Conservation (phyloP, 2,113 vertebrate genomes). For the Crotalus viridis region DNA sequence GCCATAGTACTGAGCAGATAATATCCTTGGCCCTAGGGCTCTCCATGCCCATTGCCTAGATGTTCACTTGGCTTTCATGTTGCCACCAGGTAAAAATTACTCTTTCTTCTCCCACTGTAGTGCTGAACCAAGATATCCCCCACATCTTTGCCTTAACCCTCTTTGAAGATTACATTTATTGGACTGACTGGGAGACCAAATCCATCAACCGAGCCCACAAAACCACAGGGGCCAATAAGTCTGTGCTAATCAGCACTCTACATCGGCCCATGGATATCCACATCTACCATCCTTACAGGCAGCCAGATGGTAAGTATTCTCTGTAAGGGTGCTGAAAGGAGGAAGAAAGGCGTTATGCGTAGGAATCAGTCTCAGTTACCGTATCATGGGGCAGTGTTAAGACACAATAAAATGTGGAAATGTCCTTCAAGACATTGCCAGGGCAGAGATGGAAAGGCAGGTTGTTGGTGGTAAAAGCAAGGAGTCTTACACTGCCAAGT, state of each 20-base stretch:
- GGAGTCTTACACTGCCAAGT: background rate
- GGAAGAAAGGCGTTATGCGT: background rate
- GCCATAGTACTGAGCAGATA: background rate
- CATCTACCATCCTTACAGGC: constrained; percentile 90
- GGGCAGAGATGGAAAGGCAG: background rate
- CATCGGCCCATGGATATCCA: constrained; percentile 98
- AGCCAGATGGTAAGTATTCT: constrained; percentile 78
- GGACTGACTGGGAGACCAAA: constrained; percentile 99
- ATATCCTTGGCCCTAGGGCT: background rate
- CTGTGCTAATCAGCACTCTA: constrained; percentile 88
- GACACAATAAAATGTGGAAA: background rate
- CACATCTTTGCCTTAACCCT: constrained; percentile 97
- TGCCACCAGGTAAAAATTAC: background rate
- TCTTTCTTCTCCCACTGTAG: constrained; percentile 56
- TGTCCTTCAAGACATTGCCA: background rate
- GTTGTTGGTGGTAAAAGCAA: background rate
- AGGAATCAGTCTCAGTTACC: background rate
- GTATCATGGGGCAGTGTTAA: background rate
- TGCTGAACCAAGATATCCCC: constrained; percentile 92
- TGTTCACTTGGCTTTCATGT: background rate
- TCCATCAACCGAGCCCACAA: constrained; percentile 97
- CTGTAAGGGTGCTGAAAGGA: background rate
- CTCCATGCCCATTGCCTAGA: background rate
- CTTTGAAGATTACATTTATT: constrained; percentile 97
- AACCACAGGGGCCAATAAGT: constrained; percentile 87